A percentile compares a stretch with the other conserved stretches of the same genome.
Evolutionary conservation across 2,888 invertebrate species (phyloP).

Genomic region (Cheilosia soror): DNA sequence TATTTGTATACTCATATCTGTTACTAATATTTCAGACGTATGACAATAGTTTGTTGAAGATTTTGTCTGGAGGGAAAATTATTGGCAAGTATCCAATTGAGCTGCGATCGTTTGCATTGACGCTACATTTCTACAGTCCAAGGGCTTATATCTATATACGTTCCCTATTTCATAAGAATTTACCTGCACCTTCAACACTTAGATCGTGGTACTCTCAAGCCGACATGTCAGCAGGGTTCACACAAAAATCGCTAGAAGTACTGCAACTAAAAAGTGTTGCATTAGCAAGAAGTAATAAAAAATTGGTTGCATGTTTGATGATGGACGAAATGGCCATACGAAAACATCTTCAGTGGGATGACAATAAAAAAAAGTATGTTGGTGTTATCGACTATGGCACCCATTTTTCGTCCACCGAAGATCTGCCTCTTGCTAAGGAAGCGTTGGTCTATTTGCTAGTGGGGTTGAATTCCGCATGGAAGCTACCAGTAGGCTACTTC

Average conservation of each 20-base stretch:
- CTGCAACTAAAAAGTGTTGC: background rate
- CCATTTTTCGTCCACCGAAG: background rate
- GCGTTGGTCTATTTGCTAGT: background rate
- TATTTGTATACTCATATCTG: no score
- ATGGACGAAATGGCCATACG: background rate
- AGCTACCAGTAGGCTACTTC: background rate
- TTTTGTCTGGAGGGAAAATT: slow-evolving; percentile 10
- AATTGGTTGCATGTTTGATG: background rate
- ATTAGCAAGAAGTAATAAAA: background rate
- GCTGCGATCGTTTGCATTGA: background rate
- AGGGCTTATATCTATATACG: no score
- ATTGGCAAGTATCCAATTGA: slow-evolving; percentile 18
- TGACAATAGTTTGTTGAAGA: background rate
- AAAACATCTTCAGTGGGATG: background rate
- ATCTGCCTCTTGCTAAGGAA: no score
- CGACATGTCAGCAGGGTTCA: no score
- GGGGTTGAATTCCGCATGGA: background rate
- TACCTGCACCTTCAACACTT: background rate
- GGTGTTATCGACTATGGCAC: slow-evolving; percentile 8
- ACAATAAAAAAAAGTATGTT: background rate
- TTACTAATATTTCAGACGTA: background rate
- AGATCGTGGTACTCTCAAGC: no score
- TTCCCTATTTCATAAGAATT: background rate
- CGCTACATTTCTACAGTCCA: slow-evolving; percentile 2
- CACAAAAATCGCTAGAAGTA: background rate